phyloP scores from a whole-genome alignment of 2,113 vertebrate genomes.

The Hemiprocne comata region DNA sequence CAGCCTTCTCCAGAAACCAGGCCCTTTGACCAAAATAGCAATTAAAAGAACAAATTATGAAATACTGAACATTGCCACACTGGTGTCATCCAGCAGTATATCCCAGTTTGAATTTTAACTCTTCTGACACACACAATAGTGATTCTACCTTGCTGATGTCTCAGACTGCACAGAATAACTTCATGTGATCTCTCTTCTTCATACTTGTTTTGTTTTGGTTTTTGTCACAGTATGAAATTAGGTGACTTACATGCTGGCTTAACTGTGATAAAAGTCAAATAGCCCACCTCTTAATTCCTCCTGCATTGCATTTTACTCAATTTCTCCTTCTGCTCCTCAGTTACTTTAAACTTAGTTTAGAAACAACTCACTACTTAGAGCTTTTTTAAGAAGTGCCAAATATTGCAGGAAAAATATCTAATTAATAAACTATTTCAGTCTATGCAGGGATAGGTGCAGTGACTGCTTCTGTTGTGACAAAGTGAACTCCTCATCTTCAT shows the following conservation, averaged over 20 bases:
- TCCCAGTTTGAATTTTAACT: background rate
- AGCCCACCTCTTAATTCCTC: background rate
- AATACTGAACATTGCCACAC: background rate
- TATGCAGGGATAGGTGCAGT: background rate
- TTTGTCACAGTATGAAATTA: background rate
- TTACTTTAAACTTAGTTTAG: background rate
- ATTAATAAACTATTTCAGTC: background rate
- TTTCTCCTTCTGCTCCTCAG: background rate
- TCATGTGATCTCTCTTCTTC: background rate
- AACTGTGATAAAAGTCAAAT: background rate
- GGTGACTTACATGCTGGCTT: background rate
- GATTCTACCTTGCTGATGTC: background rate
- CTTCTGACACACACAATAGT: background rate
- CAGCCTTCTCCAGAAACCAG: background rate
- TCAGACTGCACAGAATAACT: background rate
- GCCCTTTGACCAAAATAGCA: background rate
- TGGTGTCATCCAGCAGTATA: background rate
- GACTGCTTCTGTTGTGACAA: background rate
- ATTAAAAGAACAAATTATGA: background rate
- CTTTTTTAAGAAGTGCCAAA: background rate
- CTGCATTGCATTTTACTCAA: background rate
- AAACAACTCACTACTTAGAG: background rate
- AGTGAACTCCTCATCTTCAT: background rate
- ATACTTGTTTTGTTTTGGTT: background rate
- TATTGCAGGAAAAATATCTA: background rate